Evolutionary conservation across 53 echinoderm and acorn worm genomes (phyloP).

Genomic region (Actinopyga echinites): DNA sequence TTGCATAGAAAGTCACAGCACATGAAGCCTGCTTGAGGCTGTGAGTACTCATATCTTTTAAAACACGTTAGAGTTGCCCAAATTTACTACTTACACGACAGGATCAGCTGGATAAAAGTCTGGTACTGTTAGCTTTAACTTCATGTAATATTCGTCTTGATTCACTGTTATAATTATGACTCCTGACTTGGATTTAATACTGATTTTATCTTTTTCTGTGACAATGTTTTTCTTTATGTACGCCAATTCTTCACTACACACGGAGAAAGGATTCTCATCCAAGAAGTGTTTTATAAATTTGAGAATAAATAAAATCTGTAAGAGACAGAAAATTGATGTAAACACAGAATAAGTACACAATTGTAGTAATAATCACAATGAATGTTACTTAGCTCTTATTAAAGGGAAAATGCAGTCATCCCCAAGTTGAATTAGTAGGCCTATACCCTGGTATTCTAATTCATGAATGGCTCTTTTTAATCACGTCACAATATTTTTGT

Average conservation of each 20-base stretch:
- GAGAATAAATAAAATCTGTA: conserved; percentile 78
- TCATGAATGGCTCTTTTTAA: too few species aligned
- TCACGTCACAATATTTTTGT: too few species aligned
- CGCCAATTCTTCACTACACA: conserved; percentile 88
- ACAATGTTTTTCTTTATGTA: conserved; percentile 87
- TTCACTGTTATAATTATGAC: conserved; percentile 70
- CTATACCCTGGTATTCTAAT: too few species aligned
- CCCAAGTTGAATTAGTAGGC: too few species aligned
- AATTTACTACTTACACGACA: conserved; percentile 41
- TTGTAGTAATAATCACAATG: background rate
- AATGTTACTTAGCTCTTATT: too few species aligned
- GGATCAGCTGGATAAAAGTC: conserved; percentile 75
- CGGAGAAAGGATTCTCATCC: conserved; percentile 88
- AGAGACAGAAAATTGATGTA: background rate
- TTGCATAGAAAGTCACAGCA: too few species aligned
- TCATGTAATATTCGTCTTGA: conserved; percentile 71
- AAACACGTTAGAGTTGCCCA: too few species aligned
- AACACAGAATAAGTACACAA: background rate
- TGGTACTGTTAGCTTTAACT: conserved; percentile 80
- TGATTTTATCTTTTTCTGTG: conserved; percentile 70
- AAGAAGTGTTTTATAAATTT: conserved; percentile 86
- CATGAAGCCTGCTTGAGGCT: too few species aligned
- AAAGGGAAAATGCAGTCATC: too few species aligned
- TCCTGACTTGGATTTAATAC: conserved; percentile 83
- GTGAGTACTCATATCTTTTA: too few species aligned